A percentile compares a stretch with the other conserved stretches of the same genome.
phyloP scores from a whole-genome alignment of 2,888 invertebrate species.

The Laothoe populi region DNA sequence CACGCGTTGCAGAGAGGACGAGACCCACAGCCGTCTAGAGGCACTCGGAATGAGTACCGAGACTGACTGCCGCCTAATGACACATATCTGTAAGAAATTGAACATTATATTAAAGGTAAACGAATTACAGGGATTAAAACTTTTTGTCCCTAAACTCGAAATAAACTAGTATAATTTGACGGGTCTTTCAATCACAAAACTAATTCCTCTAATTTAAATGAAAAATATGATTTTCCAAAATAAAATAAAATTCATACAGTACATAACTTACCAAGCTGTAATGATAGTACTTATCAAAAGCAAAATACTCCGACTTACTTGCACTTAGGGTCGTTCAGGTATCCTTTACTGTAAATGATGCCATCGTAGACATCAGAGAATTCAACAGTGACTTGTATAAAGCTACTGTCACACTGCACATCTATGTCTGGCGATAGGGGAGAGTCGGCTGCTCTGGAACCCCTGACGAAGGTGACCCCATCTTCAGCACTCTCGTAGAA shows the following conservation, averaged over 20 bases:
- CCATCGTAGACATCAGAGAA: conserved; percentile 87
- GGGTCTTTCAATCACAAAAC: no score
- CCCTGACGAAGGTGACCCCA: conserved; percentile 75
- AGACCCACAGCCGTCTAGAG: conserved; percentile 87
- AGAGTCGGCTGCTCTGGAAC: conserved; percentile 81
- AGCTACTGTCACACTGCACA: conserved; percentile 85
- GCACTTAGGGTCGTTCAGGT: conserved; percentile 87
- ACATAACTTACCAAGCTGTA: no score
- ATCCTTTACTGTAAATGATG: conserved; percentile 89
- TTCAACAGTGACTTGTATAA: conserved; percentile 86
- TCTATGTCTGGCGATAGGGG: conserved; percentile 81
- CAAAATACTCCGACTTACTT: conserved; percentile 74
- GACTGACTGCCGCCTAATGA: conserved; percentile 83
- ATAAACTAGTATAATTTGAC: no score
- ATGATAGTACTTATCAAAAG: no score
- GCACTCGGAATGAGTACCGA: conserved; percentile 86
- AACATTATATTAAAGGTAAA: neutral
- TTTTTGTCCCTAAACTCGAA: no score
- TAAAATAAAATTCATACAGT: no score
- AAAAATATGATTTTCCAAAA: no score
- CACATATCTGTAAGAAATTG: conserved; percentile 80
- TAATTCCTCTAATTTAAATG: no score
- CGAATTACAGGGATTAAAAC: no score
- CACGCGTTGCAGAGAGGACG: conserved; percentile 86
- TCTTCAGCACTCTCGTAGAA: conserved; percentile 73